These are phyloP conservation scores for Acholoe squamosa DNA, from an alignment of 2,888 invertebrate genomes.

Conservation along the genomic window DNA sequence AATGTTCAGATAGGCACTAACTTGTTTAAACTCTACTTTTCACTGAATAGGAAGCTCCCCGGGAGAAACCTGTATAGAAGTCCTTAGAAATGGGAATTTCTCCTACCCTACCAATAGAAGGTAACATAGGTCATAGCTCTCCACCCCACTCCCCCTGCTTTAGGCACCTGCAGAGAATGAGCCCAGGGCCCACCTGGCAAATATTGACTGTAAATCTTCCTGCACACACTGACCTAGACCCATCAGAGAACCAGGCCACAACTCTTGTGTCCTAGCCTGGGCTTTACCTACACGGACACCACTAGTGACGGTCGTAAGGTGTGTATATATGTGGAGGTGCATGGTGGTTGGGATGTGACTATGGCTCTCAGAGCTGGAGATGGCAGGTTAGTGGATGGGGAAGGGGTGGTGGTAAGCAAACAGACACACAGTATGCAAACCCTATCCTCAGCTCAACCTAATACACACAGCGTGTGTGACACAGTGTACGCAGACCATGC, in stretches of 20 bases:
- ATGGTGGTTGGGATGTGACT: not conserved
- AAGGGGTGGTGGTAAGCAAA: not conserved
- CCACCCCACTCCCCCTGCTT: no score
- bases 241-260: constrained; percentile 1
- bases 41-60: no score
- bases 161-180: not conserved
- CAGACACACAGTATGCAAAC: constrained; percentile 33
- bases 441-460: not conserved
- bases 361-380: not conserved
- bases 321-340: constrained; percentile 6
- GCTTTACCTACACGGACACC: not conserved
- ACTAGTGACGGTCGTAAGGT: not conserved
- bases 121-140: no score
- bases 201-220: constrained; percentile 18
- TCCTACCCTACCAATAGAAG: no score
- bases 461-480: not conserved
- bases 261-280: not conserved
- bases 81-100: no score
- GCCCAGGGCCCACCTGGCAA: constrained; percentile 19
- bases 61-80: no score
- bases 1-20: no score
- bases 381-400: no score
- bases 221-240: constrained; percentile 5
- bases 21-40: no score
- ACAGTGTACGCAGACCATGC: not conserved